Evolutionary conservation across 2,113 vertebrate genomes (phyloP).

Genomic region (Oriolus oriolus): DNA sequence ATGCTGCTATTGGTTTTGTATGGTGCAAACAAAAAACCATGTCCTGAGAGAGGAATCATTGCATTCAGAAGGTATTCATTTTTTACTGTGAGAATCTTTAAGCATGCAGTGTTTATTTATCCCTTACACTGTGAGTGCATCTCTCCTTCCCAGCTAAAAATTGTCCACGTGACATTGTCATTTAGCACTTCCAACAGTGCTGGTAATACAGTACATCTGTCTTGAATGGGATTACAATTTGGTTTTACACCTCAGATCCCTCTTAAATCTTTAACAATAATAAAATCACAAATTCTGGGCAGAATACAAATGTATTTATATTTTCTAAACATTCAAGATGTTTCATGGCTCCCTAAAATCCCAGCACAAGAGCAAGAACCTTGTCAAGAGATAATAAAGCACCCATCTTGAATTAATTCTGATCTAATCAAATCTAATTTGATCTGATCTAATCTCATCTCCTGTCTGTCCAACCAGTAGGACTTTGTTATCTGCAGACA

Average conservation of each 20-base stretch:
- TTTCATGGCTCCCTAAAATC: background rate
- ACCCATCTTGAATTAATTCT: slow-evolving; percentile 4
- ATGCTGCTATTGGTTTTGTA: background rate
- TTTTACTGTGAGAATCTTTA: background rate
- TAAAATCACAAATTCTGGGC: slow-evolving; percentile 24
- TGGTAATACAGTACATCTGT: slow-evolving; percentile 5
- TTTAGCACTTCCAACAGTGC: slow-evolving; percentile 48
- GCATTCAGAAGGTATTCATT: background rate
- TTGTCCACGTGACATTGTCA: background rate
- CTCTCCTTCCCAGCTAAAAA: background rate
- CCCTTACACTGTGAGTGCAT: background rate
- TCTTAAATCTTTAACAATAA: slow-evolving; percentile 53
- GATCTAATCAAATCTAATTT: slow-evolving; percentile 41
- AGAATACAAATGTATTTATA: slow-evolving; percentile 11
- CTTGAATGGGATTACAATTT: slow-evolving; percentile 33
- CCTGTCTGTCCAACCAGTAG: background rate
- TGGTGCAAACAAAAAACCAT: background rate
- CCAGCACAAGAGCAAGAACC: background rate
- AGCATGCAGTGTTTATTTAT: slow-evolving; percentile 19
- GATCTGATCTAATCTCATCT: slow-evolving; percentile 7
- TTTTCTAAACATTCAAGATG: background rate
- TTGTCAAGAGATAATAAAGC: background rate
- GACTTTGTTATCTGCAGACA: background rate
- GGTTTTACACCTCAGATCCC: slow-evolving; percentile 22
- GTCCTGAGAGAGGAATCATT: background rate